Conservation (phyloP, 1,140 invertebrate genomes). For the Procambarus virginalis region DNA sequence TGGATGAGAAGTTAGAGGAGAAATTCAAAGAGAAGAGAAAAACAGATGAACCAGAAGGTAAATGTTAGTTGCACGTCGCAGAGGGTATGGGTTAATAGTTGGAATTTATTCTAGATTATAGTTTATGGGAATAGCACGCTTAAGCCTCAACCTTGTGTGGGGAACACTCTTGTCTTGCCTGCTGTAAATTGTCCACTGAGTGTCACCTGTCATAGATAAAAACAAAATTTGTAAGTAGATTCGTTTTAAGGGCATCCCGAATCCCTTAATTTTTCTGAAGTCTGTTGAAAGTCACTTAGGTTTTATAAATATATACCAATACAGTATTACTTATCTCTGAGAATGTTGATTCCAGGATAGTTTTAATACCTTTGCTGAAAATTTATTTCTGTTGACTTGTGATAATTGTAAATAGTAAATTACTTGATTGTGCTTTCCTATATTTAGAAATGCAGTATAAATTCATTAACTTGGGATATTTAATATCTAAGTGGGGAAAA, state of each 20-base stretch:
- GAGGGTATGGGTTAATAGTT: slow-evolving; percentile 12
- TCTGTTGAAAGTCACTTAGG: background rate
- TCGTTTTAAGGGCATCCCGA: slow-evolving; percentile 31
- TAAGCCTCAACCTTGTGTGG: slow-evolving; percentile 19
- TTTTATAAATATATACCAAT: too few species aligned
- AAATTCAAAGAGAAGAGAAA: slow-evolving; percentile 70
- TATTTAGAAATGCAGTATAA: too few species aligned
- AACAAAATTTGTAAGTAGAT: slow-evolving; percentile 43
- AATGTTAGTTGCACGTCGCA: slow-evolving; percentile 49
- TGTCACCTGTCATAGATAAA: slow-evolving; percentile 9
- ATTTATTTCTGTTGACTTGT: background rate
- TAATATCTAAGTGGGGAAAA: background rate
- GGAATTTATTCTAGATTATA: slow-evolving; percentile 30
- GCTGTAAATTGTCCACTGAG: slow-evolving; percentile 45
- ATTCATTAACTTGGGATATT: too few species aligned
- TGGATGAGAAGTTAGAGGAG: slow-evolving; percentile 70
- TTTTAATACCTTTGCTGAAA: background rate
- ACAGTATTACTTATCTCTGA: background rate
- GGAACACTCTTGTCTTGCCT: slow-evolving; percentile 32
- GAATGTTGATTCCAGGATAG: background rate
- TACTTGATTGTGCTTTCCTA: too few species aligned
- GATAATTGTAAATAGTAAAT: background rate
- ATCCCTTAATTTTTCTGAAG: slow-evolving; percentile 16
- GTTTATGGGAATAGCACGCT: slow-evolving; percentile 27
- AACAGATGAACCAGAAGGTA: slow-evolving; percentile 57